Evolutionary conservation across 2,113 vertebrate species (phyloP).

Genomic region (Hiodon alosoides): DNA sequence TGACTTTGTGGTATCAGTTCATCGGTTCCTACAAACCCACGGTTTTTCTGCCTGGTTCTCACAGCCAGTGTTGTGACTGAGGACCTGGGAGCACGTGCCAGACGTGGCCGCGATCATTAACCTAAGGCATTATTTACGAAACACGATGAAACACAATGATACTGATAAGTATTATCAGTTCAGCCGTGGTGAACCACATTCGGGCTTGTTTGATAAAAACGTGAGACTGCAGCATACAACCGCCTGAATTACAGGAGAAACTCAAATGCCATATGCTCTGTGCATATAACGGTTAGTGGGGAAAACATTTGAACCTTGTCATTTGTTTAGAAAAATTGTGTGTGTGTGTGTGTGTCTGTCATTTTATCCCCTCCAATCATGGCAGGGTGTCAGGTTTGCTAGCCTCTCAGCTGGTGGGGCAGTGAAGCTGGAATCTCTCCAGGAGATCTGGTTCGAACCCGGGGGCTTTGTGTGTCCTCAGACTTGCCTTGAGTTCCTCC

Average conservation of each 20-base stretch:
- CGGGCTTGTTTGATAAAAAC: not conserved
- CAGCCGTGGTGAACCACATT: not conserved
- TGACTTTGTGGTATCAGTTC: not conserved
- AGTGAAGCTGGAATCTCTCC: slow-evolving; percentile 20
- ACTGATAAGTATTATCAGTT: not conserved
- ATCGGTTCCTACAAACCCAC: too few species aligned
- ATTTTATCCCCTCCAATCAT: slow-evolving; percentile 40
- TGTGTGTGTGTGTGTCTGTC: slow-evolving; percentile 25
- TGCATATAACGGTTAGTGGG: too few species aligned
- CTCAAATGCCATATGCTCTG: too few species aligned
- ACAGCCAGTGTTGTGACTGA: not conserved
- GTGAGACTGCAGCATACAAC: not conserved
- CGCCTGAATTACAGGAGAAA: too few species aligned
- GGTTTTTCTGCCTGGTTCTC: not conserved
- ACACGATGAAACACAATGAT: not conserved
- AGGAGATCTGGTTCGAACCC: not conserved
- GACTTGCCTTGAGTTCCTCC: too few species aligned
- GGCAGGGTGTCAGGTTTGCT: slow-evolving; percentile 42
- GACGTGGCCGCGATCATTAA: too few species aligned
- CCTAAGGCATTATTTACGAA: too few species aligned
- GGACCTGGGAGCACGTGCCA: too few species aligned
- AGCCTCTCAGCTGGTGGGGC: slow-evolving; percentile 31
- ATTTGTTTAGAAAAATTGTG: not conserved
- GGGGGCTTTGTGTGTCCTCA: not conserved
- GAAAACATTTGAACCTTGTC: too few species aligned